Conservation (phyloP, 2,797 vertebrate genomes). For the Poecilia picta region DNA sequence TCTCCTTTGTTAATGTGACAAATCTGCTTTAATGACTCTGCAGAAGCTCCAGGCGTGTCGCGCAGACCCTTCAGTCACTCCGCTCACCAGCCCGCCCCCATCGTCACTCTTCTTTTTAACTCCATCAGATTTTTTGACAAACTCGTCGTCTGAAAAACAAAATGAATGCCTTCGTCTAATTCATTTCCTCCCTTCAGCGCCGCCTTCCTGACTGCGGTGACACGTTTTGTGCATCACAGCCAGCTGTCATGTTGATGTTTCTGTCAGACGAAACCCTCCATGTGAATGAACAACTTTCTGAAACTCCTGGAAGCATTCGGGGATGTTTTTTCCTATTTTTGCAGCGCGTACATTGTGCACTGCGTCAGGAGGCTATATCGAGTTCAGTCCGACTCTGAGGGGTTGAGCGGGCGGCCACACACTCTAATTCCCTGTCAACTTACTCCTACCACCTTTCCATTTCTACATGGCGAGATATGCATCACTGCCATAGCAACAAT, state of each 20-base stretch:
- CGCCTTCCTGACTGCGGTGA: conserved; percentile 49
- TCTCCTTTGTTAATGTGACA: conserved; percentile 84
- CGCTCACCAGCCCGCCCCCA: conserved; percentile 61
- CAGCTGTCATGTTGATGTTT: conserved; percentile 67
- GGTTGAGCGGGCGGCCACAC: conserved; percentile 47
- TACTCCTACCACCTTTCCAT: conserved; percentile 61
- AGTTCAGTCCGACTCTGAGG: conserved; percentile 31
- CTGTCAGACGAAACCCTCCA: conserved; percentile 51
- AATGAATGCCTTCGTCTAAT: conserved; percentile 61
- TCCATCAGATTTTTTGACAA: conserved; percentile 61
- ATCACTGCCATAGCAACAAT: conserved; percentile 70
- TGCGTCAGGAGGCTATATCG: conserved; percentile 17
- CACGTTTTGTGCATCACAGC: conserved; percentile 65
- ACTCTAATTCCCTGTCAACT: conserved; percentile 41
- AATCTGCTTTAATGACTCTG: conserved; percentile 78
- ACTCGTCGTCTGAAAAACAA: conserved; percentile 60
- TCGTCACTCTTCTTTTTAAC: conserved; percentile 53
- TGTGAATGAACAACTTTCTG: conserved; percentile 33
- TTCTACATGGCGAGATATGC: conserved; percentile 54
- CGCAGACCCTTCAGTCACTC: conserved; percentile 68
- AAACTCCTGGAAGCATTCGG: conserved; percentile 40
- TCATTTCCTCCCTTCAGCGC: conserved; percentile 34
- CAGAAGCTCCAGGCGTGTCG: conserved; percentile 66
- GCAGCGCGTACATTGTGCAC: not conserved
- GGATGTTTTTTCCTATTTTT: not conserved